A percentile compares a stretch with the other conserved stretches of the same genome.
Conservation (phyloP, 2,113 vertebrate species). For the Gymnobelideus leadbeateri region DNA sequence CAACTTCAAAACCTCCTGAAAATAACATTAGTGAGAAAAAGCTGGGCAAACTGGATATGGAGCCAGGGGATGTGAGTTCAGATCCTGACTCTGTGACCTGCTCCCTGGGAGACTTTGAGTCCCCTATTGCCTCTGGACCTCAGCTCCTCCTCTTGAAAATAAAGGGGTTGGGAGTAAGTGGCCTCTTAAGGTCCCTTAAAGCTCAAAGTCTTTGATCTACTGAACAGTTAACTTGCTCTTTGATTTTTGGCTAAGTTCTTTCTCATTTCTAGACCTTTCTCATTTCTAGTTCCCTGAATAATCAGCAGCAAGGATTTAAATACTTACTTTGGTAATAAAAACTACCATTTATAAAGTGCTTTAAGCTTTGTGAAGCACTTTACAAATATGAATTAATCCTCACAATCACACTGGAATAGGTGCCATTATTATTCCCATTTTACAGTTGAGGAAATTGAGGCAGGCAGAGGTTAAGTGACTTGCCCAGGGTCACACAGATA, state of each 20-base stretch:
- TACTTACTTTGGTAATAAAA: too few relatives aligned
- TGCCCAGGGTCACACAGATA: background rate
- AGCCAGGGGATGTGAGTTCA: background rate
- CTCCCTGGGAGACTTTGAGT: background rate
- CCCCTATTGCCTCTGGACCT: background rate
- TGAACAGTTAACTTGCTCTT: too few relatives aligned
- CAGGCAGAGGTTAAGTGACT: background rate
- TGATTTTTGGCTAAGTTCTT: background rate
- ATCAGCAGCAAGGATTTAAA: too few relatives aligned
- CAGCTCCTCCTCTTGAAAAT: constrained; percentile 30
- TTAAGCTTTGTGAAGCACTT: too few relatives aligned
- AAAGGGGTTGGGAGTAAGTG: background rate
- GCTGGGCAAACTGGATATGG: background rate
- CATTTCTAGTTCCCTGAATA: background rate
- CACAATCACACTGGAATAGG: too few relatives aligned
- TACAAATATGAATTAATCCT: too few relatives aligned
- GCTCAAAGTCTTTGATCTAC: too few relatives aligned
- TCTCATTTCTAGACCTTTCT: background rate
- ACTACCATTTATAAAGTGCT: too few relatives aligned
- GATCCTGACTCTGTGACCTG: background rate
- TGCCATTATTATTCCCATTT: background rate
- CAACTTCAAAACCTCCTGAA: background rate
- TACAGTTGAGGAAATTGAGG: background rate
- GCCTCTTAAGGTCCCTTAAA: background rate
- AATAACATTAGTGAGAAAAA: constrained; percentile 20